A percentile compares a stretch with the other conserved stretches of the same genome.
phyloP scores from a whole-genome alignment of 2,888 invertebrate genomes.

The Caenorhabditis becei region DNA sequence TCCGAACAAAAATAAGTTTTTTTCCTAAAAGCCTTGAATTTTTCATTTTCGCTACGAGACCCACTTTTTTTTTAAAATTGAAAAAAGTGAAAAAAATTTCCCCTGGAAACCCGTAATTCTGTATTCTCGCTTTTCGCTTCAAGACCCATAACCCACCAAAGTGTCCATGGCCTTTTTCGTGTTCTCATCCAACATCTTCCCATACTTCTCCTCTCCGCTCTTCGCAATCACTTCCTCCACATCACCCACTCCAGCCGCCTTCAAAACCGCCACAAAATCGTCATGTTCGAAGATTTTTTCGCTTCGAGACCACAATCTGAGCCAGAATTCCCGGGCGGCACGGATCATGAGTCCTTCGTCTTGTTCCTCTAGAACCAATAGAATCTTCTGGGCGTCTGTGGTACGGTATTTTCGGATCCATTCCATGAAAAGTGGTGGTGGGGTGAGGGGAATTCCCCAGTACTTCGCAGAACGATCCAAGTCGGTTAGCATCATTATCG shows the following conservation, averaged over 20 bases:
- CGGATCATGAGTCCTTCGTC: slow-evolving; percentile 37
- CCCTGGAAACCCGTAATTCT: neutral
- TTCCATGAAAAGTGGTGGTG: slow-evolving; percentile 73
- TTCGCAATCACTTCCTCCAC: slow-evolving; percentile 53
- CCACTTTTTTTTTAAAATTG: too few relatives aligned
- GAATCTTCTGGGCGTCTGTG: slow-evolving; percentile 52
- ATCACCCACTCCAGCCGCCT: slow-evolving; percentile 59
- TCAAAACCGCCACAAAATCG: slow-evolving; percentile 65
- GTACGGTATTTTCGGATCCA: slow-evolving; percentile 62
- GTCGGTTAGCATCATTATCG: slow-evolving; percentile 82
- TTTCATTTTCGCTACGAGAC: too few relatives aligned
- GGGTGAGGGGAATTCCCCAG: slow-evolving; percentile 82
- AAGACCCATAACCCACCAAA: slow-evolving; percentile 28
- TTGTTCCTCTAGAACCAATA: slow-evolving; percentile 54
- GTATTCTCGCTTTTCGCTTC: too few relatives aligned
- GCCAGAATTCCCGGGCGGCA: slow-evolving; percentile 66
- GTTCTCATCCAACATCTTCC: slow-evolving; percentile 42
- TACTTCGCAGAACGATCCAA: slow-evolving; percentile 80
- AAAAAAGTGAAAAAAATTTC: too few relatives aligned
- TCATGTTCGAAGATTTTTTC: slow-evolving; percentile 68
- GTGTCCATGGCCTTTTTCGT: slow-evolving; percentile 60
- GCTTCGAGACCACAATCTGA: slow-evolving; percentile 65
- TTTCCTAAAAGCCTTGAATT: too few relatives aligned
- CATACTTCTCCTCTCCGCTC: slow-evolving; percentile 51
- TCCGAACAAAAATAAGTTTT: too few relatives aligned